Conservation (phyloP, 2,888 invertebrate species). For the Ophion costatus region DNA sequence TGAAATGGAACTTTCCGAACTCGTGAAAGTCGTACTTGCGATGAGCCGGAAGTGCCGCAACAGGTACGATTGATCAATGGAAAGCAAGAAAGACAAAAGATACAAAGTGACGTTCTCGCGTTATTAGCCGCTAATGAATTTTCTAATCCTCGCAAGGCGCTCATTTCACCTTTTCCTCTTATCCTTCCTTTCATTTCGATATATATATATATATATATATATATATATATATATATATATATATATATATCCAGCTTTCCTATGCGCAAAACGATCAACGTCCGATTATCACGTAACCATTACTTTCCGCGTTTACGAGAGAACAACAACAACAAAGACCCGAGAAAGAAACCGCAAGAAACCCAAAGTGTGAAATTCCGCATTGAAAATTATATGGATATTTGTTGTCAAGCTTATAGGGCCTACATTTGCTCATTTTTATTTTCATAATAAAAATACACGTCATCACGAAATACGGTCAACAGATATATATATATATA, state of each 20-base stretch:
- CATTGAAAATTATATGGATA: constrained; percentile 60
- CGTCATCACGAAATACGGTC: constrained; percentile 65
- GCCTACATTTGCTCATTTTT: constrained; percentile 74
- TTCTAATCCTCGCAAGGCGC: constrained; percentile 14
- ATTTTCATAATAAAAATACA: constrained; percentile 71
- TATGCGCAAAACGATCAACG: constrained; percentile 54
- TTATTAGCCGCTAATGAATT: constrained; percentile 44
- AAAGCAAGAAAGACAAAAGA: neutral
- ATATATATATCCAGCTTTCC: constrained; percentile 43
- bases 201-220: constrained; percentile 5
- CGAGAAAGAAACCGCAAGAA: constrained; percentile 4
- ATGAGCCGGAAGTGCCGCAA: neutral
- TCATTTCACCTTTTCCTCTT: constrained; percentile 45
- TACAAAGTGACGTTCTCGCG: neutral
- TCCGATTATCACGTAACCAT: constrained; percentile 42
- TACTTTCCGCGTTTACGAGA: constrained; percentile 52
- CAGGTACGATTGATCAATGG: neutral
- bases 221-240: neutral
- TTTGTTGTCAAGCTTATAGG: constrained; percentile 68
- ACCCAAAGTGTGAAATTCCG: constrained; percentile 58
- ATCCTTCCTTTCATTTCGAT: constrained; percentile 42
- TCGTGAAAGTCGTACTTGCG: constrained; percentile 27
- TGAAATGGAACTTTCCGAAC: constrained; percentile 52
- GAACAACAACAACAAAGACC: neutral
- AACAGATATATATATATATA: constrained; percentile 1